Evolutionary conservation across 1,140 invertebrate species (phyloP), one percentile per base, ranked within the genome.

Genomic region (Camponotus pennsylvanicus): DNA sequence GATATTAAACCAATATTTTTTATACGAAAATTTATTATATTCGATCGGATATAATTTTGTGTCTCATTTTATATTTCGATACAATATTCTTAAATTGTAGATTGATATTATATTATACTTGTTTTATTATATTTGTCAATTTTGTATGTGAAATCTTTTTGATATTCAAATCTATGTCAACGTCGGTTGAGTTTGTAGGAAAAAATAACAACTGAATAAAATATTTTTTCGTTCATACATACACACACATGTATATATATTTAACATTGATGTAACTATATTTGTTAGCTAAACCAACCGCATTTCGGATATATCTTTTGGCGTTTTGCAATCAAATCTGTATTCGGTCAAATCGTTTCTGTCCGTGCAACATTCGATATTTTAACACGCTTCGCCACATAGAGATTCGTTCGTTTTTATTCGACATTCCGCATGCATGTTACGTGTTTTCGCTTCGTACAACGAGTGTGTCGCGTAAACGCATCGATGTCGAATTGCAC

Each of bases 241-340:
- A 15, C 15, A 18, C 15, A 52, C 13, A 61, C 55, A 37, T 34
- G 52, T 21, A 7, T 34, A 34, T 21, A 45, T 27, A 55, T 73
- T 82, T 73, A 73, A 42, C 59, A 21, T 70, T 27, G 27, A 40
- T 27, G 27, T 42, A 37, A 61, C 55, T 49, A 34, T 63, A 83
- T 83, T 83, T 83, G 69, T 61, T 73, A 75, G 27, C 32, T 73
- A 83, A 83, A 83, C 79, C 61, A 63, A 83, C 79, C 79, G 73
- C 79, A 70, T 83, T 34, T 11, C 79, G 59, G 37, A 73, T 61
- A 63, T 34, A 83, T 42, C 52, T 75, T 45, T 15, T 55, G 42
- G 49, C 21, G 37, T 83, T 82, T 61, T 61, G 42, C 69, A 83
- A 83, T 83, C 69, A 83, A 83, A 83, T 83, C 55, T 83, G 40